phyloP scores from a whole-genome alignment of 64 coral and sea anemone genomes.

The Montipora sp. region DNA sequence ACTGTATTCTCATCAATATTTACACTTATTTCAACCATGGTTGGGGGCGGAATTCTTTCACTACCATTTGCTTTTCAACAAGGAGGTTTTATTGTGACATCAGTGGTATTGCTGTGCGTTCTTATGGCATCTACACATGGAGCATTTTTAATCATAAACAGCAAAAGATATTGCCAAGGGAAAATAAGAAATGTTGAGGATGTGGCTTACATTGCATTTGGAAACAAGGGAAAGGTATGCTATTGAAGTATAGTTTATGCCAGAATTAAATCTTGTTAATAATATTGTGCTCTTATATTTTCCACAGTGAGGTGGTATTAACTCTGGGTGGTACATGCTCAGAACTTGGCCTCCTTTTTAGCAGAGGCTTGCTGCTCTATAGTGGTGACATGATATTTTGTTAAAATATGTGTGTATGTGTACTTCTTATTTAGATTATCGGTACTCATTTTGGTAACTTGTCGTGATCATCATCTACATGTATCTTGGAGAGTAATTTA shows the following conservation, averaged over 20 bases:
- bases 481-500: too few species aligned
- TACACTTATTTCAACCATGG: constrained; percentile 90
- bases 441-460: too few species aligned
- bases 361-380: too few species aligned
- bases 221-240: constrained; percentile 85
- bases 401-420: too few species aligned
- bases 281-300: too few species aligned
- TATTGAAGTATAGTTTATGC: not conserved
- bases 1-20: constrained; percentile 95
- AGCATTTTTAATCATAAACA: constrained; percentile 91
- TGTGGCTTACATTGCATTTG: constrained; percentile 91
- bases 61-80: constrained; percentile 94
- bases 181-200: constrained; percentile 94
- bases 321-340: too few species aligned
- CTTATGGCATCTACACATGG: constrained; percentile 94
- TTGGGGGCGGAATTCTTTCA: constrained; percentile 87
- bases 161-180: constrained; percentile 96
- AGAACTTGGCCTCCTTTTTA: too few species aligned
- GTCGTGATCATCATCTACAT: too few species aligned
- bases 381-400: too few species aligned
- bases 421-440: too few species aligned
- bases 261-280: not conserved
- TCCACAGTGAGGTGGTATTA: too few species aligned
- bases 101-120: constrained; percentile 69
- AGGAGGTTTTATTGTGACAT: constrained; percentile 90